Evolutionary conservation across 1,140 invertebrate genomes (phyloP).

Genomic region (Panulirus ornatus): DNA sequence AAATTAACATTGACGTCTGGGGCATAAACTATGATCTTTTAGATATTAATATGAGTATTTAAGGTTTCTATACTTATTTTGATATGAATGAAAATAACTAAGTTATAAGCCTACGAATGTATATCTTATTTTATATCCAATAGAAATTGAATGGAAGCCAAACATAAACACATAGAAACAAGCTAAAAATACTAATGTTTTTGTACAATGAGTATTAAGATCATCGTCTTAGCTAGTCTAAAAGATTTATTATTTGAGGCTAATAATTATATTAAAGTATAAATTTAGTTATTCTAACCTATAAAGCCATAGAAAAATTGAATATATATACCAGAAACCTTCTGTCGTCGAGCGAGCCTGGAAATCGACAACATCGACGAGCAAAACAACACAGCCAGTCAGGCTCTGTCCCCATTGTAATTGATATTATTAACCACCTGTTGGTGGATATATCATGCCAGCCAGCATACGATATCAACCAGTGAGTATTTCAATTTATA

Average conservation of each 20-base stretch:
- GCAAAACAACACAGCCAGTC: conserved; percentile 31
- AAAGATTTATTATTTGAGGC: not conserved
- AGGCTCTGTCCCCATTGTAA: not conserved
- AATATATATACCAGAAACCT: not conserved
- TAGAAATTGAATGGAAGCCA: not conserved
- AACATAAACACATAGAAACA: not conserved
- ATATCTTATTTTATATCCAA: no score
- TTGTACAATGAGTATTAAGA: not conserved
- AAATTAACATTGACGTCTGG: no score
- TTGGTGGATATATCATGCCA: conserved; percentile 60
- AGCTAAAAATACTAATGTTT: not conserved
- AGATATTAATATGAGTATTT: no score
- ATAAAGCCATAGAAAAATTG: not conserved
- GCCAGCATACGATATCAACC: conserved; percentile 58
- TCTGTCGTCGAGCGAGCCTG: not conserved
- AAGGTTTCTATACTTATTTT: no score
- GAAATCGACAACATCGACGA: conserved; percentile 51
- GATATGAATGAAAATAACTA: no score
- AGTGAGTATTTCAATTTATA: conserved; percentile 22
- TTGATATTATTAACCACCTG: not conserved
- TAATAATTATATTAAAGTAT: not conserved
- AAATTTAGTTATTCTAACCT: not conserved
- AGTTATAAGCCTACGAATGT: no score
- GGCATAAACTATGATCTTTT: no score
- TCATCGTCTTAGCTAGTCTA: not conserved